These are phyloP conservation scores for Malurus cyaneus DNA, from an alignment of 2,113 vertebrate genomes.

Conservation along the genomic window DNA sequence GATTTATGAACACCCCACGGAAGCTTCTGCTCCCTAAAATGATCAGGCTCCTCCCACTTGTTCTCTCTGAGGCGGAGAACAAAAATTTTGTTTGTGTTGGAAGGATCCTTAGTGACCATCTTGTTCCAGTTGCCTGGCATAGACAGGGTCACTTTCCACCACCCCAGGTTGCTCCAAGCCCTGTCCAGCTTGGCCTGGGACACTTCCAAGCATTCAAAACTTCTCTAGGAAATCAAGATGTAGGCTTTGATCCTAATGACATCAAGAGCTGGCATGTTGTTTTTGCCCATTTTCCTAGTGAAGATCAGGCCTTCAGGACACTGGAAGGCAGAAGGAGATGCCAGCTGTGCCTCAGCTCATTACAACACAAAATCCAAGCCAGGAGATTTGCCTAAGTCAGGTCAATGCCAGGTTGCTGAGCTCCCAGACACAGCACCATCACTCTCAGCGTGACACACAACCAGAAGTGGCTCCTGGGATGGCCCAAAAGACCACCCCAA, in stretches of 20 bases:
- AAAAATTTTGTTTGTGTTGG: not conserved
- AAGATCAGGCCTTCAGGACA: not conserved
- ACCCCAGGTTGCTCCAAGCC: not conserved
- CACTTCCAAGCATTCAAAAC: not conserved
- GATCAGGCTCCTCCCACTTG: not conserved
- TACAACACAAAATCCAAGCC: not conserved
- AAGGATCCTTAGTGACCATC: rapidly evolving
- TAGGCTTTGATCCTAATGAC: not conserved
- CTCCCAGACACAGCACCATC: not conserved
- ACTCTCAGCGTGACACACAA: rapidly evolving
- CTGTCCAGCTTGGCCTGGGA: not conserved
- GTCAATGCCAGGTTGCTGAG: not conserved
- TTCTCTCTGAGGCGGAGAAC: not conserved
- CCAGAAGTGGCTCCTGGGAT: not conserved
- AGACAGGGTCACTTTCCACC: not conserved
- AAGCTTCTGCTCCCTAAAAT: not conserved
- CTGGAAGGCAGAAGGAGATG: not conserved
- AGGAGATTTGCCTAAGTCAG: not conserved
- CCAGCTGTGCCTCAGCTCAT: not conserved
- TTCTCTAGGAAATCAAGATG: not conserved
- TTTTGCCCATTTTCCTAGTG: not conserved
- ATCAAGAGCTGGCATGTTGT: not conserved
- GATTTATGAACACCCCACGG: not conserved
- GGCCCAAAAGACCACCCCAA: not conserved
- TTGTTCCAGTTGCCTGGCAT: not conserved